A percentile compares a stretch with the other conserved stretches of the same genome.
phyloP scores from a whole-genome alignment of 2,113 vertebrate genomes.

The Oryzias javanicus region DNA sequence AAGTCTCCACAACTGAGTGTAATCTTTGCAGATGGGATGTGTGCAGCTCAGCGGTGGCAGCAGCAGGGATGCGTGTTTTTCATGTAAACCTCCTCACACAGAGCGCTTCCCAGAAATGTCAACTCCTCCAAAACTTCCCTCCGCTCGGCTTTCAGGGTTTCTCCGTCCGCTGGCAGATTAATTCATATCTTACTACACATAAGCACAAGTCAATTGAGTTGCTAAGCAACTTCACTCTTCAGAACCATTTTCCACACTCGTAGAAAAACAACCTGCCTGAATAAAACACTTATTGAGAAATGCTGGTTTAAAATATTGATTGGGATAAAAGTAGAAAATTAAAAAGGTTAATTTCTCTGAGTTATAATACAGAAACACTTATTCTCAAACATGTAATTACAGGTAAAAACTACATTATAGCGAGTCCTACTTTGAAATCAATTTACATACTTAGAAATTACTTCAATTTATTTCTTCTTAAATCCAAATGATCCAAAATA shows the following conservation, averaged over 20 bases:
- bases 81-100: conserved; percentile 17
- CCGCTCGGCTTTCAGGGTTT: conserved; percentile 15
- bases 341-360: too few relatives aligned
- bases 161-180: conserved; percentile 33
- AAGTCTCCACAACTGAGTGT: conserved; percentile 63
- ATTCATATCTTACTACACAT: conserved; percentile 35
- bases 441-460: too few relatives aligned
- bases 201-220: conserved; percentile 43
- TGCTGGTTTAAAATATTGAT: too few relatives aligned
- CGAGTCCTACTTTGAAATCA: too few relatives aligned
- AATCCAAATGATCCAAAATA: too few relatives aligned
- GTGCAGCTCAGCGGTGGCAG: conserved; percentile 38
- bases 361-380: too few relatives aligned
- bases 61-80: conserved; percentile 42
- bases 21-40: conserved; percentile 71
- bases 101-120: conserved; percentile 25
- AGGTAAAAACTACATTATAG: too few relatives aligned
- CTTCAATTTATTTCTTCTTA: too few relatives aligned
- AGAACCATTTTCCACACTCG: conserved; percentile 14
- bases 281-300: too few relatives aligned
- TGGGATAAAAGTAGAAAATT: too few relatives aligned
- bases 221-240: conserved; percentile 63
- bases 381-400: too few relatives aligned
- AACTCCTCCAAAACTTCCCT: conserved; percentile 19
- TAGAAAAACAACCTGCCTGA: neutral